Evolutionary conservation across 2,888 invertebrate species (phyloP).

Genomic region (Ethmia dodecea): DNA sequence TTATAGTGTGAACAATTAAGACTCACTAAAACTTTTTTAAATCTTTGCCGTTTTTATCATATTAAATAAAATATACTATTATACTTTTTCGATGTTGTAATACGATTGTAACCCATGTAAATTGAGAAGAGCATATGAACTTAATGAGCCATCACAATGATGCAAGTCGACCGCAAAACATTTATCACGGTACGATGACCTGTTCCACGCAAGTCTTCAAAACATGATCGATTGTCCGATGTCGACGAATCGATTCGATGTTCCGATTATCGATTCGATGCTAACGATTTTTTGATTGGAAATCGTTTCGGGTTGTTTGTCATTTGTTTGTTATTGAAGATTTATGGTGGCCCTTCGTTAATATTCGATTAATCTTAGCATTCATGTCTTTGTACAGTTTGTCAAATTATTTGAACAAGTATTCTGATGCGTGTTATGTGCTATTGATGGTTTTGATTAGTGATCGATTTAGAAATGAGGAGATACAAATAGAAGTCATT

Average conservation of each 20-base stretch:
- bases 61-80: no score
- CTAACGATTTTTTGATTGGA: conserved; percentile 38
- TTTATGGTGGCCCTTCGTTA: no score
- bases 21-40: no score
- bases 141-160: conserved; percentile 13
- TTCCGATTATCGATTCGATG: conserved; percentile 31
- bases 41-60: no score
- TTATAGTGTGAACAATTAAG: no score
- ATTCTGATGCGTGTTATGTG: no score
- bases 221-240: conserved; percentile 46
- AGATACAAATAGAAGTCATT: no score
- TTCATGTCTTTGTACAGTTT: no score
- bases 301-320: conserved; percentile 7
- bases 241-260: conserved; percentile 42
- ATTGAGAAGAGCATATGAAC: conserved; percentile 1
- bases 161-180: conserved; percentile 47
- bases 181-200: conserved; percentile 51
- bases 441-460: no score
- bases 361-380: no score
- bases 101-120: conserved; percentile 3
- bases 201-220: conserved; percentile 6
- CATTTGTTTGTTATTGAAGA: neutral
- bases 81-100: conserved; percentile 2
- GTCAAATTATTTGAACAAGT: no score
- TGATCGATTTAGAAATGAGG: no score